A percentile compares a stretch with the other conserved stretches of the same genome.
phyloP scores from a whole-genome alignment of 2,888 invertebrate genomes.

The Atethmia centrago region DNA sequence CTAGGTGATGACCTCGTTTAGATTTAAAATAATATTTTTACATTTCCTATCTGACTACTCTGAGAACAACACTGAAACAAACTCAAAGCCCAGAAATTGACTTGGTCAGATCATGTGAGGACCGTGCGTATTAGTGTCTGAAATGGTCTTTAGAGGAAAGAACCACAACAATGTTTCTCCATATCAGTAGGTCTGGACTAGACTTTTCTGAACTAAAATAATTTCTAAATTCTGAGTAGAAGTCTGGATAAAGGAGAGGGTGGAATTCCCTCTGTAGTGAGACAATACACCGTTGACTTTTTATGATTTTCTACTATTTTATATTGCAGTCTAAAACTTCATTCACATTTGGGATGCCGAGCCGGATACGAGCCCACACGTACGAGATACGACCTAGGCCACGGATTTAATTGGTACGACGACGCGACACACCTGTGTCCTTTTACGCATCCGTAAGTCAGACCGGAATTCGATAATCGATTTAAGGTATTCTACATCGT shows the following conservation, averaged over 20 bases:
- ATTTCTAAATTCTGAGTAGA: not conserved
- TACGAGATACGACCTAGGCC: not conserved
- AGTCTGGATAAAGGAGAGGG: not conserved
- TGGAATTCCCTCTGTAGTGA: not conserved
- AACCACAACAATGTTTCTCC: not conserved
- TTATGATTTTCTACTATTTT: not conserved
- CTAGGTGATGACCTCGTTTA: too few species aligned
- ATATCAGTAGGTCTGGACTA: too few species aligned
- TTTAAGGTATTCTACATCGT: not conserved
- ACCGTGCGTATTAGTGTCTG: not conserved
- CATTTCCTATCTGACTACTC: too few species aligned
- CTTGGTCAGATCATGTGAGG: not conserved
- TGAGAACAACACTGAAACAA: too few species aligned
- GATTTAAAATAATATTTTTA: too few species aligned
- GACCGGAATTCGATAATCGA: not conserved
- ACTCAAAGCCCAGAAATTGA: too few species aligned
- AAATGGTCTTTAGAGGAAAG: not conserved
- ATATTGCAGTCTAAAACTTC: not conserved
- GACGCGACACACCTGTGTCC: not conserved
- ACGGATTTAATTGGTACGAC: conserved; percentile 11
- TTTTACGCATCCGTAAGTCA: conserved; percentile 14
- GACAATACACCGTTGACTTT: not conserved
- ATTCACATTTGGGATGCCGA: not conserved
- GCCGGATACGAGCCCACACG: not conserved
- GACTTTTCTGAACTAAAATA: not conserved